Evolutionary conservation across 2,797 vertebrate genomes (phyloP).

Genomic region (Linurgus olivaceus): DNA sequence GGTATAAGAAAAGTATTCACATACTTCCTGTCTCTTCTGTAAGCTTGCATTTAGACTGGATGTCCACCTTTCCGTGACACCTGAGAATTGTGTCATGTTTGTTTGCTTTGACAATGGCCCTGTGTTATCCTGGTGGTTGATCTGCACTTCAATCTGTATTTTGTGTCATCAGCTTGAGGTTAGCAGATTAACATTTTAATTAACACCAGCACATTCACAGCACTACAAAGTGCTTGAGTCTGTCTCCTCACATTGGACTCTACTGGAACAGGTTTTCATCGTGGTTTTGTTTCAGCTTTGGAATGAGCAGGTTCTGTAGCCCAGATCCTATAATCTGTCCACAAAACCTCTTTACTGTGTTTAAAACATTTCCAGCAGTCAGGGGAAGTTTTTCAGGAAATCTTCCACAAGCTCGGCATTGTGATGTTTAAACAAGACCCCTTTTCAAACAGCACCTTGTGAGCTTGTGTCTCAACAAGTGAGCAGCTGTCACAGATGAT

Average conservation of each 20-base stretch:
- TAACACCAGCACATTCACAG: background rate
- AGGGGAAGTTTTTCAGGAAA: background rate
- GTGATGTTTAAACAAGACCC: background rate
- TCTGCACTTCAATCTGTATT: background rate
- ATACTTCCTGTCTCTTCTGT: fast-evolving
- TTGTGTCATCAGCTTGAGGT: background rate
- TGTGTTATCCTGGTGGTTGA: background rate
- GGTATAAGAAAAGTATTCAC: fast-evolving
- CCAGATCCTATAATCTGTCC: background rate
- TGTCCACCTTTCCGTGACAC: background rate
- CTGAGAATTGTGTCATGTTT: fast-evolving
- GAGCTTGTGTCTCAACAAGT: fast-evolving
- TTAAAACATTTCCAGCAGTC: background rate
- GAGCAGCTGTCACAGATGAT: background rate
- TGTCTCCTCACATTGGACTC: background rate
- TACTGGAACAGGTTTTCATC: background rate
- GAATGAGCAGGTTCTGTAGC: background rate
- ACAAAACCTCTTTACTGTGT: background rate
- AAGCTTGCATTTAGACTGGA: background rate
- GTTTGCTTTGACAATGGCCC: background rate
- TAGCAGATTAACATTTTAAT: background rate
- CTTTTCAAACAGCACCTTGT: background rate
- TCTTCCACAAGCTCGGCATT: background rate
- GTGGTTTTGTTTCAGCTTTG: background rate
- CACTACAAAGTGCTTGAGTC: background rate